phyloP scores from a whole-genome alignment of 37 sponge, comb jelly and placozoan genomes.

The Geodia barretti region DNA sequence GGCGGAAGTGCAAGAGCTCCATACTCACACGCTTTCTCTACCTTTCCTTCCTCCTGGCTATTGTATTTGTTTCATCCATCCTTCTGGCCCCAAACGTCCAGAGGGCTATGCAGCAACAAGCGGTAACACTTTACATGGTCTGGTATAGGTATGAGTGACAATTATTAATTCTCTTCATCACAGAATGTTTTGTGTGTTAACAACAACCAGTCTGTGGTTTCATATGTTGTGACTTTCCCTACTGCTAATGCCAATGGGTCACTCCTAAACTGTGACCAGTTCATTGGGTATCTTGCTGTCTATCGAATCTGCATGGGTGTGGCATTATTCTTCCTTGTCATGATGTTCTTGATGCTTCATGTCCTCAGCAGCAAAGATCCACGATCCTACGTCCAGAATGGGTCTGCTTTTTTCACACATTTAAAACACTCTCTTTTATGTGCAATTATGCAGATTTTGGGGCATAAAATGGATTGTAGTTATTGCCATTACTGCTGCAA shows the following conservation, averaged over 20 bases:
- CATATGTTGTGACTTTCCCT: background rate
- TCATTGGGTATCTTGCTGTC: slow-evolving; percentile 84
- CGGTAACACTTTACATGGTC: slow-evolving; percentile 31
- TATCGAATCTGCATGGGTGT: slow-evolving; percentile 92
- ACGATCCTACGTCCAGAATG: slow-evolving; percentile 95
- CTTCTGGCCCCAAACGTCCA: slow-evolving; percentile 62
- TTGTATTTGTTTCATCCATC: slow-evolving; percentile 61
- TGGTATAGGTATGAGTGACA: slow-evolving; percentile 3
- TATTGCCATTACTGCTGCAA: slow-evolving; percentile 75
- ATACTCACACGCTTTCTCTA: slow-evolving; percentile 70
- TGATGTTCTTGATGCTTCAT: slow-evolving; percentile 91
- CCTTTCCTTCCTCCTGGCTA: slow-evolving; percentile 55
- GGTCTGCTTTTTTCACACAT: slow-evolving; percentile 38
- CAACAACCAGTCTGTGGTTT: background rate
- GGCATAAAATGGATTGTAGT: slow-evolving; percentile 86
- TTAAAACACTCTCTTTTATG: background rate
- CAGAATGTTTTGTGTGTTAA: slow-evolving; percentile 1
- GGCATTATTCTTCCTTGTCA: slow-evolving; percentile 88
- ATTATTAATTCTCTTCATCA: background rate
- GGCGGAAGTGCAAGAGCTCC: slow-evolving; percentile 55
- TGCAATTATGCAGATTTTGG: slow-evolving; percentile 76
- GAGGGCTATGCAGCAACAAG: slow-evolving; percentile 2
- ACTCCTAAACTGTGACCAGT: slow-evolving; percentile 35
- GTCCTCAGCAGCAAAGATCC: slow-evolving; percentile 93
- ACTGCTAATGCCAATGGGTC: background rate